Conservation (phyloP, 2,888 invertebrate genomes). For the Rotaria socialis region DNA sequence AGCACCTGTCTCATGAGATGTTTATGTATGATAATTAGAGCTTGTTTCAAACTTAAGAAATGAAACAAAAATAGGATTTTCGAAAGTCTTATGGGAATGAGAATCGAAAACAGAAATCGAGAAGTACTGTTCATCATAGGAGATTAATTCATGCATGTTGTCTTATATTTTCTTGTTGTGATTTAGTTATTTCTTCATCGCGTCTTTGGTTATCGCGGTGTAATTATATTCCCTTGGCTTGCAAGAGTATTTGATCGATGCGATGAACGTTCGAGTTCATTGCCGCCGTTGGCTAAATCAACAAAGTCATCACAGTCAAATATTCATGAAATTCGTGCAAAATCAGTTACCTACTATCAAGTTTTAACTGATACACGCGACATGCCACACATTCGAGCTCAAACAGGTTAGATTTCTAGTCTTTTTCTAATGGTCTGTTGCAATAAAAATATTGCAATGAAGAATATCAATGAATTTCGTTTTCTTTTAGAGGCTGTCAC, state of each 20-base stretch:
- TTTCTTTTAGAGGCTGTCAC: constrained; percentile 80
- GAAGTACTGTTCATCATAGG: not conserved
- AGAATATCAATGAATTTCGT: too few species aligned
- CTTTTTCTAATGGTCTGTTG: not conserved
- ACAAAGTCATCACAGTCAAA: not conserved
- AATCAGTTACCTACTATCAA: constrained; percentile 87
- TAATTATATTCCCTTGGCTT: constrained; percentile 91
- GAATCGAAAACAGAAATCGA: too few species aligned
- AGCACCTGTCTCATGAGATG: too few species aligned
- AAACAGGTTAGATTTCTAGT: constrained; percentile 61
- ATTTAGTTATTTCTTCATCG: constrained; percentile 36
- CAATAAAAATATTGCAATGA: too few species aligned
- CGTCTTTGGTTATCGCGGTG: constrained; percentile 65
- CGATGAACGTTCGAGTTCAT: constrained; percentile 43
- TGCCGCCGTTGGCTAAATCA: constrained; percentile 51
- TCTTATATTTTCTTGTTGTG: not conserved
- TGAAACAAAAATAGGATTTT: too few species aligned
- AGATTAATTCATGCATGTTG: not conserved
- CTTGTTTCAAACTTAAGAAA: too few species aligned
- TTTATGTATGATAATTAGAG: too few species aligned
- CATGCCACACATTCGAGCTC: constrained; percentile 91
- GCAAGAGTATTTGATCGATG: constrained; percentile 84
- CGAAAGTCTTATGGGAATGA: too few species aligned
- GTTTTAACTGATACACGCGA: constrained; percentile 93
- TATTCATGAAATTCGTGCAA: not conserved